phyloP scores from a whole-genome alignment of 2,797 vertebrate species.

The Masticophis lateralis region DNA sequence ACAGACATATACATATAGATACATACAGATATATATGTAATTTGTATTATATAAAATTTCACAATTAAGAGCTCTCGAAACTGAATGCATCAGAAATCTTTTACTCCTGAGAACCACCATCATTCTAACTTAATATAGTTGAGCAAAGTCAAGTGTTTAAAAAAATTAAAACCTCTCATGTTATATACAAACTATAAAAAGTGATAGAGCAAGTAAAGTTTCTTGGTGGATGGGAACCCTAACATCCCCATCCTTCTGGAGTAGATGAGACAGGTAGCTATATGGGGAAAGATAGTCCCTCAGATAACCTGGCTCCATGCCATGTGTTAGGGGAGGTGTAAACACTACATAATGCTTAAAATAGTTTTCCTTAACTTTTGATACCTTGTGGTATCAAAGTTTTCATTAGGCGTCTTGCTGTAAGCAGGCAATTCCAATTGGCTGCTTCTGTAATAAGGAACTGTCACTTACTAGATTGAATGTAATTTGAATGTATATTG shows the following conservation, averaged over 20 bases:
- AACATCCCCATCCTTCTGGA: background rate
- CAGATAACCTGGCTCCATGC: background rate
- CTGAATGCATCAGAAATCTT: background rate
- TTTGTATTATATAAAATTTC: too few species aligned
- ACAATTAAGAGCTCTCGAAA: too few species aligned
- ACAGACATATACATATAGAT: too few species aligned
- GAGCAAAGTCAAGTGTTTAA: background rate
- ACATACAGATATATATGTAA: too few species aligned
- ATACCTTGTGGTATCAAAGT: background rate
- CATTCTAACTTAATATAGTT: background rate
- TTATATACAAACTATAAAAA: too few species aligned
- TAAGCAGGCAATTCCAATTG: background rate
- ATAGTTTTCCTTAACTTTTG: background rate
- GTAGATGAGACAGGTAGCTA: background rate
- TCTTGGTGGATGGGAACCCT: background rate
- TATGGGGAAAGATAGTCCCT: background rate
- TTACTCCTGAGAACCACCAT: background rate
- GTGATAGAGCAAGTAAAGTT: background rate
- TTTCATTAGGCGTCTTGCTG: background rate
- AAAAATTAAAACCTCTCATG: too few species aligned
- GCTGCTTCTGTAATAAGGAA: background rate
- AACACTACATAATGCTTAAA: background rate
- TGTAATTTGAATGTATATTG: background rate
- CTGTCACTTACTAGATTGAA: background rate
- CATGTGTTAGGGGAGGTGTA: background rate